Evolutionary conservation across 2,797 vertebrate species (phyloP), one percentile per base, ranked within the genome.

Genomic region (Macrochelys suwanniensis): DNA sequence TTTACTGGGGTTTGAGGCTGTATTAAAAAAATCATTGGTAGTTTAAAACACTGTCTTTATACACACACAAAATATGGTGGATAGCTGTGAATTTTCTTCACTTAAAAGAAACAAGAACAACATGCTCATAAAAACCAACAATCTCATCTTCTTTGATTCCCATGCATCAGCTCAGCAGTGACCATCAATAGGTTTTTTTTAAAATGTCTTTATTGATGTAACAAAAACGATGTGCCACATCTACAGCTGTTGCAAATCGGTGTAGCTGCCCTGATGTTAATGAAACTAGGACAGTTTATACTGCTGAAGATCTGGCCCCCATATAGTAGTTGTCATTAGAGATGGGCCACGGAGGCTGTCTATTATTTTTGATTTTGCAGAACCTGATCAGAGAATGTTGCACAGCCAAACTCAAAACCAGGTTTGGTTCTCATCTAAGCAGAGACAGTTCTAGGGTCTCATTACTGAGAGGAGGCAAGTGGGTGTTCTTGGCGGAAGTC

Each of bases 1-100:
- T 95, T 96, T 92, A 95, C 57, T 49, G 16, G 13, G 5, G 65
- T 95, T 31, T 82, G 74, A 16, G 71, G 33, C 59, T 95, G 81
- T 85, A 56, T 88, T 90, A 89, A 95, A 96, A 97, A 68, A 37
- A 68, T 50, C 87, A 87, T 92, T 33, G 25, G 68, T 79, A 49
- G 76, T 92, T 96, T 92, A 77, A 83, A 96, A 87, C 47, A 78
- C 11, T 61, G 16, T 37, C 93, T 84, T 65, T 33, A 11, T 85
- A 13, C 17, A 19, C 21, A 11, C 3, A 19, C 26, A 59, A 49
- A 54, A 82, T 51, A 71, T 15, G 26, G 42, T 2, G 12, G 37
- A 7, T 92, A 91, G 86, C 80, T 68, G 54, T 61, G n/a, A 89
- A 82, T 50, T 90, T 83, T 12, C 11, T 87, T 88, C 28, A 45